Percentiles rank a stretch among this genome's conserved stretches.
These are phyloP conservation scores for Mugil cephalus DNA, from an alignment of 2,113 vertebrate genomes.

Conservation along the genomic window DNA sequence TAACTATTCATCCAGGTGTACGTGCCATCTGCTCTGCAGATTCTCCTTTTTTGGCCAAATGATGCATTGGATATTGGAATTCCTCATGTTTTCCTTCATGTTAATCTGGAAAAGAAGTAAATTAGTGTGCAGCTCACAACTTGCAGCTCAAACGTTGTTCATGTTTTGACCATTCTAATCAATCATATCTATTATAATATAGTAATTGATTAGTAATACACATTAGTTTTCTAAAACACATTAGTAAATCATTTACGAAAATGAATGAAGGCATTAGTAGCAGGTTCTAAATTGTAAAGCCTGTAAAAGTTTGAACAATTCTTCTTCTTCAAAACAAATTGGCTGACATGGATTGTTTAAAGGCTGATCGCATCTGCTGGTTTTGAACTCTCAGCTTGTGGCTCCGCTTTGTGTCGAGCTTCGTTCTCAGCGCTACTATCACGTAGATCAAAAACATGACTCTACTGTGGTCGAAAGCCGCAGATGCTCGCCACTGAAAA, in stretches of 20 bases:
- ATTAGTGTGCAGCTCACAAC: neutral
- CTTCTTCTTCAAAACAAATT: too few relatives aligned
- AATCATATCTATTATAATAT: too few relatives aligned
- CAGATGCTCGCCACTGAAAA: too few relatives aligned
- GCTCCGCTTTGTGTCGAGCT: constrained; percentile 4
- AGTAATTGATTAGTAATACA: too few relatives aligned
- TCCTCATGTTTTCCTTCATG: neutral
- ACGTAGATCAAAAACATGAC: neutral
- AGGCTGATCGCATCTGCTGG: neutral
- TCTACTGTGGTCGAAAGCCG: constrained; percentile 31
- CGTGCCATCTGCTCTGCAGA: neutral
- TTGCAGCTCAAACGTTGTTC: neutral
- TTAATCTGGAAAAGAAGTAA: neutral
- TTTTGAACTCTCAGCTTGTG: neutral
- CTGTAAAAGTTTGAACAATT: neutral
- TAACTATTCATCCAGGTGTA: constrained; percentile 11
- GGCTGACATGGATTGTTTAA: neutral
- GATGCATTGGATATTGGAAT: neutral
- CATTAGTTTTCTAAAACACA: too few relatives aligned
- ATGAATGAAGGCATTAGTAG: neutral
- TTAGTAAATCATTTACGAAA: neutral
- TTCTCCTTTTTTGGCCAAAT: constrained; percentile 7
- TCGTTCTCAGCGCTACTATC: too few relatives aligned
- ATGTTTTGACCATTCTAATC: neutral
- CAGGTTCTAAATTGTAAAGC: too few relatives aligned